A percentile compares a stretch with the other conserved stretches of the same genome.
These are phyloP conservation scores for Salmo trutta DNA, from an alignment of 2,797 vertebrate species.

Conservation along the genomic window DNA sequence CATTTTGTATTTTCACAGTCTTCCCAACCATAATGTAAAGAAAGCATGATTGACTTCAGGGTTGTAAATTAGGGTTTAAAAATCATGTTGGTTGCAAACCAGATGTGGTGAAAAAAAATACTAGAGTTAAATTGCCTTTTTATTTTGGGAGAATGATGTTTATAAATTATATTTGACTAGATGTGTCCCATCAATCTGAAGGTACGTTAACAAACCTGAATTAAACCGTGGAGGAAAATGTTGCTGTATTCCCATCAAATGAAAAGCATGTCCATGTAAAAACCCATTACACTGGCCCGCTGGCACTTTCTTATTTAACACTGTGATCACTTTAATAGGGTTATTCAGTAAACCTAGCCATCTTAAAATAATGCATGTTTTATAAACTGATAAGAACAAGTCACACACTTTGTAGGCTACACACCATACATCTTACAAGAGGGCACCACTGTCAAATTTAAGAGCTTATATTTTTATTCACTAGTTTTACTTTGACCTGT, in stretches of 20 bases:
- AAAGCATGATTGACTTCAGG: conserved; percentile 7
- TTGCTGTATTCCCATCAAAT: conserved; percentile 46
- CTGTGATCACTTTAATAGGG: conserved; percentile 62
- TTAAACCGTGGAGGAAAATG: conserved; percentile 42
- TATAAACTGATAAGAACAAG: conserved; percentile 69
- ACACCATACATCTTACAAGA: conserved; percentile 55
- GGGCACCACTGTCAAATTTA: conserved; percentile 57
- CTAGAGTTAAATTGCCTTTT: conserved; percentile 19
- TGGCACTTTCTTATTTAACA: conserved; percentile 66
- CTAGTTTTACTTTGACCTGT: not conserved
- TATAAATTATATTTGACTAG: conserved; percentile 34
- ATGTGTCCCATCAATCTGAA: conserved; percentile 39
- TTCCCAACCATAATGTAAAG: conserved; percentile 22
- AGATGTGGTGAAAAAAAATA: conserved; percentile 25
- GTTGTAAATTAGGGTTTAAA: conserved; percentile 8
- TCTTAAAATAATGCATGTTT: conserved; percentile 70
- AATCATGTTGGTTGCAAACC: conserved; percentile 11
- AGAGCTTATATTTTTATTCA: conserved; percentile 50
- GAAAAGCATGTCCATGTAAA: conserved; percentile 65
- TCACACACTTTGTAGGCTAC: conserved; percentile 54
- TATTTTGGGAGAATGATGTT: conserved; percentile 24
- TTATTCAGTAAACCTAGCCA: conserved; percentile 68
- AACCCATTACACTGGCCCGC: conserved; percentile 67
- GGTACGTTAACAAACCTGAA: conserved; percentile 36
- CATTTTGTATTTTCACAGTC: conserved; percentile 33